phyloP scores from a whole-genome alignment of 1,140 invertebrate genomes.

The Holotrichia oblita region DNA sequence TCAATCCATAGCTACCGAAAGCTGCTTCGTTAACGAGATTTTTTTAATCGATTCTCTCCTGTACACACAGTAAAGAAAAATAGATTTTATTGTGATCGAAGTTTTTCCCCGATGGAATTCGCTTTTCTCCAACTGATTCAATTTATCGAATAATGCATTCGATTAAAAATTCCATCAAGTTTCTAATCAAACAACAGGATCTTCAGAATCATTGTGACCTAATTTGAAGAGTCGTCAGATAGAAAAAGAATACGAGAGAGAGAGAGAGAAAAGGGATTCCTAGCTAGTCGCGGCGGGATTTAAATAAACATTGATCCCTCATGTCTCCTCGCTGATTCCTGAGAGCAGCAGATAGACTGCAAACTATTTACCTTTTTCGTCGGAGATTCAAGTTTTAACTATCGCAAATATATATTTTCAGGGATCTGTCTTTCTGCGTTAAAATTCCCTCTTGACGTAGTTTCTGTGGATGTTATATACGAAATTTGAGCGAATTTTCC shows the following conservation, averaged over 20 bases:
- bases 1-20: neutral
- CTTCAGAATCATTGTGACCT: conserved; percentile 33
- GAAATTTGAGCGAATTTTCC: neutral
- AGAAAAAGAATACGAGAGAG: no score
- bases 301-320: conserved; percentile 38
- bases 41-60: neutral
- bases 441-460: conserved; percentile 11
- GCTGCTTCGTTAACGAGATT: conserved; percentile 11
- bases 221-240: neutral
- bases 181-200: conserved; percentile 34
- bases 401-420: conserved; percentile 36
- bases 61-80: conserved; percentile 10
- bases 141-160: conserved; percentile 32
- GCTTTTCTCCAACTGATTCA: neutral
- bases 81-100: conserved; percentile 5
- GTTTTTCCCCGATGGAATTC: neutral
- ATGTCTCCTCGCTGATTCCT: neutral
- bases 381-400: conserved; percentile 6
- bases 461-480: neutral
- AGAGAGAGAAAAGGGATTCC: no score
- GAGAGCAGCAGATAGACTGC: conserved; percentile 14
- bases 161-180: conserved; percentile 40
- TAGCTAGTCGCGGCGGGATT: conserved; percentile 3
- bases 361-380: conserved; percentile 39
- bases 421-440: neutral